Percentiles rank a stretch among this genome's conserved stretches.
These are phyloP conservation scores for Aspiorhynchus laticeps DNA, from an alignment of 2,113 vertebrate genomes.

Conservation along the genomic window DNA sequence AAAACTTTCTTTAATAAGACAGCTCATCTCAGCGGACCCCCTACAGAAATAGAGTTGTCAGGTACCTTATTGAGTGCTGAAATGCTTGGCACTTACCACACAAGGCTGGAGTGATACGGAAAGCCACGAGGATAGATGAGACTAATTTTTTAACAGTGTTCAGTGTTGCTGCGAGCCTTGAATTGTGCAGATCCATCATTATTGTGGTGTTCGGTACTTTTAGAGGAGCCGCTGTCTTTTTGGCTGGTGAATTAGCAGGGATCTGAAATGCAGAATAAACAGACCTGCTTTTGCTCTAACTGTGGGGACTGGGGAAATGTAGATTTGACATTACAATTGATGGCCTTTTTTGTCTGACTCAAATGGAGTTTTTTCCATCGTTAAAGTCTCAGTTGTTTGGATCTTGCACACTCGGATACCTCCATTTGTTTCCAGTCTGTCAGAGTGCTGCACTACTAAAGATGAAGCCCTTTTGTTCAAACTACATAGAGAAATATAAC, in stretches of 20 bases:
- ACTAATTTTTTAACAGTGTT: constrained; percentile 61
- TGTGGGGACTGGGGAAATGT: constrained; percentile 3
- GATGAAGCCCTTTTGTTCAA: neutral
- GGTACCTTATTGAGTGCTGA: constrained; percentile 63
- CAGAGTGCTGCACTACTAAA: neutral
- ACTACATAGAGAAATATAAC: neutral
- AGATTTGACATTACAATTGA: constrained; percentile 29
- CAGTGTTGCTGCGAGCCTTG: constrained; percentile 51
- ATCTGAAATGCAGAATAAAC: constrained; percentile 28
- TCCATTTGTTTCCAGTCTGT: constrained; percentile 15
- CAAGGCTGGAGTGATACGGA: constrained; percentile 46
- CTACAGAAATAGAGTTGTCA: constrained; percentile 60
- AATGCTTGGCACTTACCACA: constrained; percentile 46
- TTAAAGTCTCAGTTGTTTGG: neutral
- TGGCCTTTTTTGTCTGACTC: constrained; percentile 14
- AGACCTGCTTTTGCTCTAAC: neutral
- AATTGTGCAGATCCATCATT: constrained; percentile 59
- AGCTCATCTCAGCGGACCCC: constrained; percentile 52
- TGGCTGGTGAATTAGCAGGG: neutral
- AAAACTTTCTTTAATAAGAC: constrained; percentile 53
- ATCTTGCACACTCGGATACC: neutral
- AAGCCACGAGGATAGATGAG: constrained; percentile 65
- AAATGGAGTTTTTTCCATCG: neutral
- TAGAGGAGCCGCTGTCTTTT: neutral
- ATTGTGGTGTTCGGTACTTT: constrained; percentile 2